These are phyloP conservation scores for Aphodius sticticus DNA, from an alignment of 2,888 invertebrate genomes.

Conservation along the genomic window DNA sequence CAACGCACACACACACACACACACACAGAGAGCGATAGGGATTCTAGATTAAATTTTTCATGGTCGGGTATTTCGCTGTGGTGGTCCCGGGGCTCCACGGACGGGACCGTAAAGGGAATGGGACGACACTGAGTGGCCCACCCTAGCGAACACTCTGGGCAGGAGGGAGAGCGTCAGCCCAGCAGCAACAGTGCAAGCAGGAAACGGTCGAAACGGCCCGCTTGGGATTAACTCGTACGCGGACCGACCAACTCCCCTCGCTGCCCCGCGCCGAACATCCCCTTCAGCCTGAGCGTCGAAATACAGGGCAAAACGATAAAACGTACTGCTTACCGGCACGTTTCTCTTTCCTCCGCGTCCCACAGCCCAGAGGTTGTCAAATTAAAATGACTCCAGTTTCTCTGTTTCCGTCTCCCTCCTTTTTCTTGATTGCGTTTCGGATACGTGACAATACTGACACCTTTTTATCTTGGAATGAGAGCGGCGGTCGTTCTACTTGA, in stretches of 20 bases:
- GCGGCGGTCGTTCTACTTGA: background rate
- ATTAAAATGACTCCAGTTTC: constrained; percentile 37
- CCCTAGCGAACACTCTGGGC: constrained; percentile 46
- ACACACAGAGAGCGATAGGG: constrained; percentile 37
- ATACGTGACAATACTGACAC: constrained; percentile 21
- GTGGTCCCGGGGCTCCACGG: constrained; percentile 43
- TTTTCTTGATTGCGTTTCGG: constrained; percentile 9
- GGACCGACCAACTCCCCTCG: constrained; percentile 9
- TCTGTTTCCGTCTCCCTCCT: constrained; percentile 19
- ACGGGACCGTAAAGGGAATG: constrained; percentile 50
- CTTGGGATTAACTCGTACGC: constrained; percentile 49
- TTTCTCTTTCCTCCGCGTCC: constrained; percentile 17
- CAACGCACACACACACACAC: background rate
- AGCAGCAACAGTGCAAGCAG: constrained; percentile 49
- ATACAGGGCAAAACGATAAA: constrained; percentile 45
- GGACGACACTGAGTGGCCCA: constrained; percentile 42
- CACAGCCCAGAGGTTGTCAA: constrained; percentile 29
- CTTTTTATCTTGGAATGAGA: background rate
- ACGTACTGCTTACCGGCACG: constrained; percentile 34
- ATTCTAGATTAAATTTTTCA: constrained; percentile 57
- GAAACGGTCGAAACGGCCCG: constrained; percentile 48
- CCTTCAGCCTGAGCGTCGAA: constrained; percentile 33
- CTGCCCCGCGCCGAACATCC: background rate
- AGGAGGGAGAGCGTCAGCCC: constrained; percentile 41
- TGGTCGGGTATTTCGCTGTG: constrained; percentile 49